phyloP scores from a whole-genome alignment of 2,888 invertebrate species.

The Ectemnius cavifrons region DNA sequence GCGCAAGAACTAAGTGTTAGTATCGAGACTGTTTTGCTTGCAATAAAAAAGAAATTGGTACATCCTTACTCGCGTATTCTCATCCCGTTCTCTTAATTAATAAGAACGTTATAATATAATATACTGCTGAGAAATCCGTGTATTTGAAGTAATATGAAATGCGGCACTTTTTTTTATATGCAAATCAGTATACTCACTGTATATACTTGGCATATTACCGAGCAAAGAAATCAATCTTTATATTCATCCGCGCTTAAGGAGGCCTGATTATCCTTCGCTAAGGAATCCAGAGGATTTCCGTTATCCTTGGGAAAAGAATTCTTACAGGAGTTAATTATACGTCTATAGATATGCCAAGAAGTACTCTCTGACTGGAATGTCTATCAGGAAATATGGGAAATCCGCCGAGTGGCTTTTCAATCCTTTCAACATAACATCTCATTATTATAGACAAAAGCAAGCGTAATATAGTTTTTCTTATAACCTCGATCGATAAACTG shows the following conservation, averaged over 20 bases:
- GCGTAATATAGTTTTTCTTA: background rate
- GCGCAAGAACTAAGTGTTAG: too few species aligned
- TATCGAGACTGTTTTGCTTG: too few species aligned
- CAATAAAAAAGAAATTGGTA: too few species aligned
- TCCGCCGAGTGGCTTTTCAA: conserved; percentile 21
- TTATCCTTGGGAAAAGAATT: conserved; percentile 16
- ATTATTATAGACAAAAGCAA: background rate
- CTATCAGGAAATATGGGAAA: conserved; percentile 19
- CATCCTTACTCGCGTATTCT: too few species aligned
- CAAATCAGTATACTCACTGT: too few species aligned
- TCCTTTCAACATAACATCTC: conserved; percentile 17
- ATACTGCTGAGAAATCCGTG: background rate
- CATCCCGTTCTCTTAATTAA: too few species aligned
- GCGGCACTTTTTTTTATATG: too few species aligned
- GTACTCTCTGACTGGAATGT: background rate
- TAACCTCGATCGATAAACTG: background rate
- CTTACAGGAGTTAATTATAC: conserved; percentile 19
- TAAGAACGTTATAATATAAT: background rate
- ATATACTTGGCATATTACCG: conserved; percentile 18
- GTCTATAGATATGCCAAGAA: background rate
- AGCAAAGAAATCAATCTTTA: conserved; percentile 19
- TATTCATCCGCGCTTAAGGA: conserved; percentile 19
- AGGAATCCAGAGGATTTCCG: conserved; percentile 25
- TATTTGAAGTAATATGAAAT: too few species aligned
- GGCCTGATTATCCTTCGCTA: conserved; percentile 26